These are phyloP conservation scores for Macrocentrus cingulum DNA, from an alignment of 1,140 invertebrate genomes.

Conservation along the genomic window DNA sequence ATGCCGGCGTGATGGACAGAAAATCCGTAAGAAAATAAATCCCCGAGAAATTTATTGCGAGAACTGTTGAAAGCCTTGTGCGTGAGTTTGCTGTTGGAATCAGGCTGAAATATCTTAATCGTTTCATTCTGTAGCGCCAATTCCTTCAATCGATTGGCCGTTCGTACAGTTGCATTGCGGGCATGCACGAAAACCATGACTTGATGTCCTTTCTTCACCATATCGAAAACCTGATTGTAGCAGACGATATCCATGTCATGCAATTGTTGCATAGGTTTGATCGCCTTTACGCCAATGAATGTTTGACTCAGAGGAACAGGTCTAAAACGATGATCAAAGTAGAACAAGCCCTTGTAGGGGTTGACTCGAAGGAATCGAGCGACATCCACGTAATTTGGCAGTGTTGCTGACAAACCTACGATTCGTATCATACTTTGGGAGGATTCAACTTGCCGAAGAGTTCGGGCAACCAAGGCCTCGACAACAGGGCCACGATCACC, in stretches of 20 bases:
- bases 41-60: conserved; percentile 73
- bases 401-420: conserved; percentile 94
- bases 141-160: conserved; percentile 79
- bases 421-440: conserved; percentile 97
- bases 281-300: conserved; percentile 88
- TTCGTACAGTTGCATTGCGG: conserved; percentile 89
- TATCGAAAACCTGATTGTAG: conserved; percentile 88
- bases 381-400: conserved; percentile 98
- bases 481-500: conserved; percentile 97
- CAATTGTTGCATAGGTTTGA: conserved; percentile 75
- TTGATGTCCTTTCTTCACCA: conserved; percentile 89
- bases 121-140: conserved; percentile 74
- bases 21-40: conserved; percentile 87
- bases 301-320: conserved; percentile 93
- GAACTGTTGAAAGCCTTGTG: conserved; percentile 69
- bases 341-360: conserved; percentile 90
- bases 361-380: conserved; percentile 93
- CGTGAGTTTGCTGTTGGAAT: conserved; percentile 63
- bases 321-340: conserved; percentile 94
- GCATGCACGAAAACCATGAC: conserved; percentile 99
- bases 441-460: conserved; percentile 89
- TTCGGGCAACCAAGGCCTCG: conserved; percentile 94
- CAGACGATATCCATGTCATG: conserved; percentile 90
- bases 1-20: conserved; percentile 97
- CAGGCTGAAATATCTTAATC: conserved; percentile 69